Conservation (phyloP, 2,888 invertebrate species). For the Chrysina gloriosa region DNA sequence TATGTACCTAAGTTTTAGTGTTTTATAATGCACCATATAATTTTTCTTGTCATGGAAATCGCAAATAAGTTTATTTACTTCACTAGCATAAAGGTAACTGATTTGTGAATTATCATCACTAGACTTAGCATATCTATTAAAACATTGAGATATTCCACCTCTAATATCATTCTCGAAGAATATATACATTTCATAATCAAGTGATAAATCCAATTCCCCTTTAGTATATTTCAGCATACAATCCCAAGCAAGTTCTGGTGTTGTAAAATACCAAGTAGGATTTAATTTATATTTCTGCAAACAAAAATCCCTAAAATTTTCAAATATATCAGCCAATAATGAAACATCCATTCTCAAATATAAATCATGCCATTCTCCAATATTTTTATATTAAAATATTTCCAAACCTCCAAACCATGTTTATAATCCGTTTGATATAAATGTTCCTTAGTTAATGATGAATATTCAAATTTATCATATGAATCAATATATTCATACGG, state of each 20-base stretch:
- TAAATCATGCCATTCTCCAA: constrained; percentile 51
- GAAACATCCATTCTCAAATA: constrained; percentile 54
- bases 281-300: constrained; percentile 50
- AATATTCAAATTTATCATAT: constrained; percentile 17
- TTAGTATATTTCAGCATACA: constrained; percentile 47
- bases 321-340: constrained; percentile 54
- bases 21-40: constrained; percentile 30
- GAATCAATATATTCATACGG: constrained; percentile 31
- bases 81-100: no score
- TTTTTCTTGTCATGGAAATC: constrained; percentile 28
- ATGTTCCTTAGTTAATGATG: constrained; percentile 15
- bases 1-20: constrained; percentile 21
- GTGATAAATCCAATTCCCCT: background rate
- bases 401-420: constrained; percentile 52
- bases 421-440: constrained; percentile 46
- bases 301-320: constrained; percentile 49
- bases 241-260: constrained; percentile 51
- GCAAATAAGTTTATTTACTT: constrained; percentile 25
- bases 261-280: constrained; percentile 50
- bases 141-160: constrained; percentile 17
- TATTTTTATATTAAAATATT: constrained; percentile 48
- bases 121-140: constrained; percentile 8
- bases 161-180: constrained; percentile 22
- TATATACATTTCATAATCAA: background rate
- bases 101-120: no score